These are phyloP conservation scores for Quadroppia sp. DNA, from an alignment of 2,888 invertebrate species.

Conservation along the genomic window DNA sequence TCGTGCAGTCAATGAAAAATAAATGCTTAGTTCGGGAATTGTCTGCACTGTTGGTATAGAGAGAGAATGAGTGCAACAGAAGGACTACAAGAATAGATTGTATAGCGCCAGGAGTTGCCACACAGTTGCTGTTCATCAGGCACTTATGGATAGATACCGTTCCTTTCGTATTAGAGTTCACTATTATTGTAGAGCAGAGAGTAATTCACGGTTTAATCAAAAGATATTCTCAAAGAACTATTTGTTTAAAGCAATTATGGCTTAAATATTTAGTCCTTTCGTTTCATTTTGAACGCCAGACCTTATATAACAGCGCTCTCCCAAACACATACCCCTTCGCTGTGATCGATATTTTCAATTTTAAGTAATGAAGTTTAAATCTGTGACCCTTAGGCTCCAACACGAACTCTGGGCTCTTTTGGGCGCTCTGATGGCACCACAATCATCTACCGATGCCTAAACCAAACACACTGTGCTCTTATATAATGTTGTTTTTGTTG, in stretches of 20 bases:
- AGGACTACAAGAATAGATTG: neutral
- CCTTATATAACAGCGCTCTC: neutral
- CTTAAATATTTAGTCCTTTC: conserved; percentile 9
- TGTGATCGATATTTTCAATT: conserved; percentile 27
- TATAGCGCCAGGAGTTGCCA: neutral
- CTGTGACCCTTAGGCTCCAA: conserved; percentile 9
- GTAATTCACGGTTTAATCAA: conserved; percentile 29
- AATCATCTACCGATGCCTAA: neutral
- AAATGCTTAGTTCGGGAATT: neutral
- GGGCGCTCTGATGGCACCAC: neutral
- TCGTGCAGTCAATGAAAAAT: neutral
- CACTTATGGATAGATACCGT: neutral
- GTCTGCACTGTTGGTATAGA: neutral
- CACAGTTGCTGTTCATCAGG: neutral
- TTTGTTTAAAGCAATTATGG: conserved; percentile 29
- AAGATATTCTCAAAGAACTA: conserved; percentile 24
- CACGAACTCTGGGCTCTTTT: conserved; percentile 7
- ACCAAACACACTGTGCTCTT: neutral
- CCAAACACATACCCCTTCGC: neutral
- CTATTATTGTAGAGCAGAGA: neutral
- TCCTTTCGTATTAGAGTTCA: neutral
- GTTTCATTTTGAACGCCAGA: neutral
- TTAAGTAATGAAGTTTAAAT: conserved; percentile 34
- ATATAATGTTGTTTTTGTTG: conserved; percentile 22
- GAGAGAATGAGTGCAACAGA: neutral